Evolutionary conservation across 2,797 vertebrate species (phyloP).

Genomic region (Mallotus villosus): DNA sequence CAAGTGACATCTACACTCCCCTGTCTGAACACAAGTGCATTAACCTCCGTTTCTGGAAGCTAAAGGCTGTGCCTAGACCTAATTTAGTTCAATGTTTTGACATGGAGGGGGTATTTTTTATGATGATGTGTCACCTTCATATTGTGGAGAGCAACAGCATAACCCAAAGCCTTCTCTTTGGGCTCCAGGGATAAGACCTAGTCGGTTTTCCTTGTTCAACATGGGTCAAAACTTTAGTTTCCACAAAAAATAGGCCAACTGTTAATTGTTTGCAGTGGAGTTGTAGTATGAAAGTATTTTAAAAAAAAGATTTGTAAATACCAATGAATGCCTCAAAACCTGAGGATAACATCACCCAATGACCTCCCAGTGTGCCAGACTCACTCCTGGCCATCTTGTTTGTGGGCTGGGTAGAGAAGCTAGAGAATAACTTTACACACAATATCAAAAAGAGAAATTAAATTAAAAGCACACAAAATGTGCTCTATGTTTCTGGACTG

Average conservation of each 20-base stretch:
- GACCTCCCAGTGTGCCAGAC: constrained; percentile 41
- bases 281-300: background rate
- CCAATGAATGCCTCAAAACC: background rate
- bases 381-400: background rate
- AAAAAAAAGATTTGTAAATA: background rate
- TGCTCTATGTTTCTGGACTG: too few species aligned
- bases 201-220: too few species aligned
- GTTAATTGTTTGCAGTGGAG: background rate
- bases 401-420: constrained; percentile 1
- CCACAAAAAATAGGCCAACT: background rate
- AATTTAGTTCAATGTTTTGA: constrained; percentile 30
- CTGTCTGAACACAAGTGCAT: constrained; percentile 23
- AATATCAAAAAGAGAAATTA: too few species aligned
- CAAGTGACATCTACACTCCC: constrained; percentile 34
- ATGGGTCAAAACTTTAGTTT: too few species aligned
- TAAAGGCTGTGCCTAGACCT: constrained; percentile 15
- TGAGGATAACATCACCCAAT: background rate
- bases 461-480: too few species aligned
- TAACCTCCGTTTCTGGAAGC: constrained; percentile 29
- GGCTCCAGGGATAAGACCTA: too few species aligned
- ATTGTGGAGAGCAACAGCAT: background rate
- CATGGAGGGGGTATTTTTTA: constrained; percentile 18
- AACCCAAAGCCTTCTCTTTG: background rate
- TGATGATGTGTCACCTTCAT: constrained; percentile 14
- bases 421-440: too few species aligned